Percentiles rank a stretch among this genome's conserved stretches.
Conservation (phyloP, 2,888 invertebrate species). For the Drosophila fungiperda region DNA sequence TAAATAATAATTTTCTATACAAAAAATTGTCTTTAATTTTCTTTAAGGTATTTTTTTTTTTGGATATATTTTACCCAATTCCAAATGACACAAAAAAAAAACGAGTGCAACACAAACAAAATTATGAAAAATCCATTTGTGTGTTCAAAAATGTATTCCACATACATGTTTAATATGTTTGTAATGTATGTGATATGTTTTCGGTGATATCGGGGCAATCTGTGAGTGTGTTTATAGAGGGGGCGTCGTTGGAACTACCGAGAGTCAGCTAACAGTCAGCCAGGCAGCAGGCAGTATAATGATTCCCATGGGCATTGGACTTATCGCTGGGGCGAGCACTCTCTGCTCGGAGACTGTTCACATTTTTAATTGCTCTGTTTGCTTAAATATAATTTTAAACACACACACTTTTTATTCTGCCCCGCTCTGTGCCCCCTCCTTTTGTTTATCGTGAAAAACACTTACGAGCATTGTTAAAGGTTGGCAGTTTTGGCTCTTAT, state of each 20-base stretch:
- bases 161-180: not conserved
- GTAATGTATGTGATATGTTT: conserved; percentile 14
- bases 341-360: conserved; percentile 34
- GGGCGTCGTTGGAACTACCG: conserved; percentile 59
- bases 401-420: conserved; percentile 12
- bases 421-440: not conserved
- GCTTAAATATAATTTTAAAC: conserved; percentile 53
- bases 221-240: conserved; percentile 49
- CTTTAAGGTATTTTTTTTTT: too few relatives aligned
- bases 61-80: not conserved
- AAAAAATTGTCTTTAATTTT: not conserved
- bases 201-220: conserved; percentile 41
- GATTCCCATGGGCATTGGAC: conserved; percentile 55
- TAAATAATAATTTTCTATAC: not conserved
- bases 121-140: not conserved
- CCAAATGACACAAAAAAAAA: not conserved
- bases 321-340: conserved; percentile 47
- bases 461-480: conserved; percentile 65
- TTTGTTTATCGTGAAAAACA: conserved; percentile 58
- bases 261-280: conserved; percentile 25
- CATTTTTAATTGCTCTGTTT: conserved; percentile 68
- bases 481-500: conserved; percentile 61
- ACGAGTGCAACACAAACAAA: not conserved
- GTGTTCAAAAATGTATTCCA: not conserved
- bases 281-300: conserved; percentile 36